Evolutionary conservation across 2,113 vertebrate genomes (phyloP), one percentile per base, ranked within the genome.

Genomic region (Myrmophylax atrothorax): DNA sequence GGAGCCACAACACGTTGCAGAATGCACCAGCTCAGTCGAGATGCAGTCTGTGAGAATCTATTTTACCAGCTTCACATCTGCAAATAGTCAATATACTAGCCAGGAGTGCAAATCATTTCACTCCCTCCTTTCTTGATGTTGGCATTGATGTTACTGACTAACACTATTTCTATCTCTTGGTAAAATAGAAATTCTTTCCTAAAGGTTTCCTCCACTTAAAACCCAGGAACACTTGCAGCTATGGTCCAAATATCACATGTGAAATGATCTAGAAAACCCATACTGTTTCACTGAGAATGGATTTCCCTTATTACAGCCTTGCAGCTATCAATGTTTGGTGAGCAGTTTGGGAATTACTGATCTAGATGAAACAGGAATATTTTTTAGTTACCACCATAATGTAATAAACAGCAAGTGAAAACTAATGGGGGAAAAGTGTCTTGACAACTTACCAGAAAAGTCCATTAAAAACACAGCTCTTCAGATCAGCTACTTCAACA

Each of bases 371-470:
- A 50, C 22, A 26, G 29, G 22, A 89, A 69, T 13, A 49, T 19
- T 25, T 82, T 79, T 90, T 62, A 40, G 56, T 49, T 84, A 70
- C 35, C 3, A 11, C 12, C 31, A 37, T 35, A 85, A 63, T 0
- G 4, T n/a, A 84, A 77, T 37, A 67, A 84, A 53, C 35, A 94
- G 19, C 9, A 78, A 84, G 64, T 2, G 6, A 92, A 90, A 90
- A 94, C 66, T 89, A 40, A 19, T 25, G 11, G 18, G 44, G 10
- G 55, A 29, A 85, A 92, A 69, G 28, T 18, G 12, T 79, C 75
- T 84, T 78, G 68, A 88, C 75, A 94, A 49, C 44, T 84, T 94
- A 94, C 72, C 49, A 94, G 81, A 86, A 84, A 94, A 94, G n/a
- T 84, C 44, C 60, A 91, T 90, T 95, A 91, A 93, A 93, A 64